Conservation (phyloP, 2,113 vertebrate species). For the Nannospalax galili region DNA sequence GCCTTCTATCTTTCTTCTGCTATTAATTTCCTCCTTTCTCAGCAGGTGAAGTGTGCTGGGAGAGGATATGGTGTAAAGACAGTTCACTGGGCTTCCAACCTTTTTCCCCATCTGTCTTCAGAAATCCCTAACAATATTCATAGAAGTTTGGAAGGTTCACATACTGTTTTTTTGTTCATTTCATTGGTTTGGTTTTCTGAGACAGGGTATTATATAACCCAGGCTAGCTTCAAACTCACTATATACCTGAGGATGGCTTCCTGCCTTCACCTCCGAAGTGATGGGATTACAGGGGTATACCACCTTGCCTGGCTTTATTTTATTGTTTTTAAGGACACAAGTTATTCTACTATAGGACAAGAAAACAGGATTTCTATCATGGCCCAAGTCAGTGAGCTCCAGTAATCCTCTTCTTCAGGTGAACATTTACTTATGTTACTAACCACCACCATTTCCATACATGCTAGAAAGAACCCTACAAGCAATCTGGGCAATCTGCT, state of each 20-base stretch:
- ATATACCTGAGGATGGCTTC: not conserved
- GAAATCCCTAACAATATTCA: not conserved
- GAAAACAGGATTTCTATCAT: not conserved
- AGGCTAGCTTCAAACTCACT: not conserved
- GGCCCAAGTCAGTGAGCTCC: not conserved
- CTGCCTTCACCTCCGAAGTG: not conserved
- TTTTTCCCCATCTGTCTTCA: not conserved
- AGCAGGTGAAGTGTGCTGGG: not conserved
- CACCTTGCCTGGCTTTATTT: not conserved
- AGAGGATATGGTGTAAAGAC: not conserved
- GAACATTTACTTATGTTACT: not conserved
- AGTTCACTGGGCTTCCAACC: not conserved
- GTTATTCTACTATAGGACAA: not conserved
- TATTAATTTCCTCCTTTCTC: not conserved
- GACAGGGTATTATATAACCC: not conserved
- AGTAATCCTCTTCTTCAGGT: not conserved
- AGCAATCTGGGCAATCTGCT: not conserved
- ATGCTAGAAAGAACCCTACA: not conserved
- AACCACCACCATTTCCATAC: not conserved
- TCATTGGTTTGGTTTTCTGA: not conserved
- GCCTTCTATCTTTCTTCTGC: not conserved
- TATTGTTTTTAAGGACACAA: not conserved
- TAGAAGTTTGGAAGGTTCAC: not conserved
- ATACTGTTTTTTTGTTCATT: not conserved
- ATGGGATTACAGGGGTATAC: not conserved